phyloP scores from a whole-genome alignment of 2,888 invertebrate genomes.

The Acrobeloides nanus region DNA sequence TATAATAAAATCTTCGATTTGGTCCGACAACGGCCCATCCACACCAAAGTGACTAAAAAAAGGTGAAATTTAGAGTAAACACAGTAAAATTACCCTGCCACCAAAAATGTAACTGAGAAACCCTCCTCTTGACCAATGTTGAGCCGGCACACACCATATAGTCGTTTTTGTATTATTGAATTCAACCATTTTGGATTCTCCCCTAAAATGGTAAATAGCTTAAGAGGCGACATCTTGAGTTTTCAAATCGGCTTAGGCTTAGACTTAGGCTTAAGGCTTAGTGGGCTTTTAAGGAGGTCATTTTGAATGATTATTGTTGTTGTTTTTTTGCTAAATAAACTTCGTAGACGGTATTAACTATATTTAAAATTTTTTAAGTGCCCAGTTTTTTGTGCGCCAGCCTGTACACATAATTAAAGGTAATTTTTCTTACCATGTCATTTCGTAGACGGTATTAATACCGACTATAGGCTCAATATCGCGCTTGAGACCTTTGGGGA shows the following conservation, averaged over 20 bases:
- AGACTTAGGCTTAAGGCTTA: no score
- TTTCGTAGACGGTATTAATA: constrained; percentile 55
- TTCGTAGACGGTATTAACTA: no score
- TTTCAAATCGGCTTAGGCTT: no score
- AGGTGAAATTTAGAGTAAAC: constrained; percentile 2
- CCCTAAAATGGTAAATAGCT: constrained; percentile 34
- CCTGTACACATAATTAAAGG: no score
- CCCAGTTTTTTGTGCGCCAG: no score
- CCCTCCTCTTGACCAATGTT: constrained; percentile 59
- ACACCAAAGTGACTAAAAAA: constrained; percentile 57
- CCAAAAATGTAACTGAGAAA: constrained; percentile 55
- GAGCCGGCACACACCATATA: constrained; percentile 57
- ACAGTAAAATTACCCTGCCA: no score
- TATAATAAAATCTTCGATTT: constrained; percentile 57
- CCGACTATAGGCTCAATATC: constrained; percentile 43
- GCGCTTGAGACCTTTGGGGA: constrained; percentile 56
- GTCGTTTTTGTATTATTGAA: constrained; percentile 21
- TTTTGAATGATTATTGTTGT: no score
- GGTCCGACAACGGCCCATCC: constrained; percentile 58
- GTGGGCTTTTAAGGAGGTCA: no score
- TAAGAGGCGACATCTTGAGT: no score
- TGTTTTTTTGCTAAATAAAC: no score
- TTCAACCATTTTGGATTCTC: constrained; percentile 22
- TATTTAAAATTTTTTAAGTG: no score
- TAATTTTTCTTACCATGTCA: constrained; percentile 58